Evolutionary conservation across 2,797 vertebrate genomes (phyloP).

Genomic region (Smutsia temminckii): DNA sequence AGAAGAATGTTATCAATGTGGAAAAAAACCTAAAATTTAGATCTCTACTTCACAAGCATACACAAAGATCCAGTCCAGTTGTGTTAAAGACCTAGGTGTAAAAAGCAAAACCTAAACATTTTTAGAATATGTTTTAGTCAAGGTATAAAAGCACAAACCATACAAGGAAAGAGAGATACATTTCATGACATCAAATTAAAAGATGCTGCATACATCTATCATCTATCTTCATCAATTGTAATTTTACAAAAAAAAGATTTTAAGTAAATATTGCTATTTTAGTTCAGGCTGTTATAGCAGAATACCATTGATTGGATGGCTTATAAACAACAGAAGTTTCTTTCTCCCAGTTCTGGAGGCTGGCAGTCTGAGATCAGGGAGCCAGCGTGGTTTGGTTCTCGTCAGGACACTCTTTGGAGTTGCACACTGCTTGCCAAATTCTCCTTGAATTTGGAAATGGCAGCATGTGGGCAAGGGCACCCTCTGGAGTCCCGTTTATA

Average conservation of each 20-base stretch:
- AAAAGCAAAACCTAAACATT: neutral
- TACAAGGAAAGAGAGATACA: neutral
- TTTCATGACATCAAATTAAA: neutral
- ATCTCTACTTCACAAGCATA: neutral
- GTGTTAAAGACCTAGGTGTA: neutral
- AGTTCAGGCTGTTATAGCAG: neutral
- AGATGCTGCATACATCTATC: neutral
- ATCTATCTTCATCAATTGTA: neutral
- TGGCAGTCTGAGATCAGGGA: neutral
- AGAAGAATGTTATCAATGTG: neutral
- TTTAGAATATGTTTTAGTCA: neutral
- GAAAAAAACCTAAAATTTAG: neutral
- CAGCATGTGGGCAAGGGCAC: neutral
- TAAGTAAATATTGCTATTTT: neutral
- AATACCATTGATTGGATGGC: neutral
- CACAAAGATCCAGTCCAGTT: neutral
- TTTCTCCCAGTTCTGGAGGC: neutral
- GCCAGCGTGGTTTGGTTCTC: neutral
- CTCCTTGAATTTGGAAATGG: neutral
- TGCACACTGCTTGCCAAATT: neutral
- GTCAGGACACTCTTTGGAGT: neutral
- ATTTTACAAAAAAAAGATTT: neutral
- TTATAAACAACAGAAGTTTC: neutral
- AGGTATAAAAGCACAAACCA: neutral
- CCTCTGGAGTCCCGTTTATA: neutral